Evolutionary conservation across 2,113 vertebrate genomes (phyloP), one percentile per base, ranked within the genome.

Genomic region (human): DNA sequence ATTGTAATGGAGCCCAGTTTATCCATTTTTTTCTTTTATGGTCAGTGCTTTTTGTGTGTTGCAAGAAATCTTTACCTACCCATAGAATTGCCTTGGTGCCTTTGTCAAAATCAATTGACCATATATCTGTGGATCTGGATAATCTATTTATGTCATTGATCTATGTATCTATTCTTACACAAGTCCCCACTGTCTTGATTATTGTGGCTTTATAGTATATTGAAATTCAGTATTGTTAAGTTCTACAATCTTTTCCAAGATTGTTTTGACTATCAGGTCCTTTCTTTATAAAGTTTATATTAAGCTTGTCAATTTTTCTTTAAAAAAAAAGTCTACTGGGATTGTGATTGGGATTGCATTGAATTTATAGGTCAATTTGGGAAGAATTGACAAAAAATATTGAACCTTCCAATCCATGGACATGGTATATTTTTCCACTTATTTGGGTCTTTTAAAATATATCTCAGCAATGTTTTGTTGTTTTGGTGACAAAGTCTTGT

Each of bases 1-100:
- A 93, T 82, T 91, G 85, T 93, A 78, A 79, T 94, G 35, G 83
- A 79, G 23, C 97, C 50, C 12, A 78, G n/a, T 90, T 90, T 92
- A 95, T 75, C 40, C 14, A 11, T 79, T 94, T 90, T 90, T 83
- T 96, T 80, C 59, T 96, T 96, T 95, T 76, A 48, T 94, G 12
- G 5, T 87, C 90, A 80, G 66, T 81, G 50, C 30, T 72, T 76
- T 95, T 50, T 73, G 38, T 91, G 8, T 94, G 22, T 86, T 40
- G 43, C 68, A 96, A 73, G 52, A 97, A 80, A 75, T 92, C 59
- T 88, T 89, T 78, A 55, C 55, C 76, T 88, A 40, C 18, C 6
- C 12, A 18, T 80, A 84, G 32, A 85, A 87, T 80, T 96, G 86
- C 40, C 30, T 89, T 66, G 8, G 16, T 92, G 14, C 16, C 16